Conservation (phyloP, 2,888 invertebrate genomes). For the Furcula furcula region DNA sequence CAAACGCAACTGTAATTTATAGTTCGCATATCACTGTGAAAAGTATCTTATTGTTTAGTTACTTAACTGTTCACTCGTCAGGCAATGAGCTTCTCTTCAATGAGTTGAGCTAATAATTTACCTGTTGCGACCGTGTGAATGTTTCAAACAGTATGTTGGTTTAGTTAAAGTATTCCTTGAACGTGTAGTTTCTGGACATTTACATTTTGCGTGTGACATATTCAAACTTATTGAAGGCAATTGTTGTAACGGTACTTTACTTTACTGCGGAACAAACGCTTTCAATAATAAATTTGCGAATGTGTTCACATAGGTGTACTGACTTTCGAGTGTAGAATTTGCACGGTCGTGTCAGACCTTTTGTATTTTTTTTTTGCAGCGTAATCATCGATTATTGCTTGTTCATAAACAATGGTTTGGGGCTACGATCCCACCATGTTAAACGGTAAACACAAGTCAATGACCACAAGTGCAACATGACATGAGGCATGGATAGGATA, state of each 20-base stretch:
- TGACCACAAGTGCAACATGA: conserved; percentile 57
- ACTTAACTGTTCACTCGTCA: too few relatives aligned
- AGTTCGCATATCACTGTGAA: conserved; percentile 44
- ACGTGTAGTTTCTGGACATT: not conserved
- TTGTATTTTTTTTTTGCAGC: conserved; percentile 17
- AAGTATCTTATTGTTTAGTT: conserved; percentile 40
- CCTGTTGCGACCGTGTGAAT: conserved; percentile 12
- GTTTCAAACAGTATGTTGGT: conserved; percentile 1
- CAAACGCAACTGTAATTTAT: conserved; percentile 46
- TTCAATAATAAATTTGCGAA: not conserved
- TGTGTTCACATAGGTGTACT: not conserved
- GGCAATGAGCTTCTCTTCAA: too few relatives aligned
- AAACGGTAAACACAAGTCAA: conserved; percentile 66
- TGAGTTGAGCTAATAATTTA: too few relatives aligned
- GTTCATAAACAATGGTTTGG: conserved; percentile 40
- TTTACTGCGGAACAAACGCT: not conserved
- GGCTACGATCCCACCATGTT: conserved; percentile 27
- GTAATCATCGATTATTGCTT: conserved; percentile 17
- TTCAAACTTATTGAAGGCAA: not conserved
- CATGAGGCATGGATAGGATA: conserved; percentile 58
- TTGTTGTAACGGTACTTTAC: not conserved
- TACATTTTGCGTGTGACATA: not conserved
- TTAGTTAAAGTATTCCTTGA: too few relatives aligned
- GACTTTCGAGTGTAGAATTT: not conserved
- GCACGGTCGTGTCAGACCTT: conserved; percentile 8